Conservation (phyloP, 2,888 invertebrate genomes). For the Gnatocerus cornutus region DNA sequence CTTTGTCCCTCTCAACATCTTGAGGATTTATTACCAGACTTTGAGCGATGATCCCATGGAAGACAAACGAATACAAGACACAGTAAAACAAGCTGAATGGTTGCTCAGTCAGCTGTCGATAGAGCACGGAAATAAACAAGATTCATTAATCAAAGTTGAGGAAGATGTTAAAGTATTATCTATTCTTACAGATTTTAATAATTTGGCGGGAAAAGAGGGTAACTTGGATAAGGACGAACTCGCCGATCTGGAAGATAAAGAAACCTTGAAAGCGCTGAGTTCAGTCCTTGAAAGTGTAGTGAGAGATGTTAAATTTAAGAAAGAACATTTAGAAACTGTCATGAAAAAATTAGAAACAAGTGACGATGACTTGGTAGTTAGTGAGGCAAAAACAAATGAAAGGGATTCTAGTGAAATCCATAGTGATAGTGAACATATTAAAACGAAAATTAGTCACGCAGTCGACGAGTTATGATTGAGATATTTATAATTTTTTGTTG, state of each 20-base stretch:
- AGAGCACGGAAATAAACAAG: constrained; percentile 63
- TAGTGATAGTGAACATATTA: constrained; percentile 48
- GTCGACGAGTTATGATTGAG: constrained; percentile 59
- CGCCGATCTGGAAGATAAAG: constrained; percentile 40
- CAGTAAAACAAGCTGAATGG: constrained; percentile 67
- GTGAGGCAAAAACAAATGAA: constrained; percentile 50
- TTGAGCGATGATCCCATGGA: constrained; percentile 62
- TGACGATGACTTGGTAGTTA: constrained; percentile 55
- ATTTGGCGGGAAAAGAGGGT: constrained; percentile 45
- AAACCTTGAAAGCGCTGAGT: constrained; percentile 55
- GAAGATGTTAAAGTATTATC: constrained; percentile 51
- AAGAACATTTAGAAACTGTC: constrained; percentile 51
- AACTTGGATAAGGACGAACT: constrained; percentile 44
- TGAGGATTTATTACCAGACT: constrained; percentile 68
- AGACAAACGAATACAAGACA: constrained; percentile 61
- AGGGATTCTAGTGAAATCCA: constrained; percentile 45
- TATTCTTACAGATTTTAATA: constrained; percentile 57
- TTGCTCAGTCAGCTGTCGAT: constrained; percentile 65
- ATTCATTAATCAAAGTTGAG: constrained; percentile 60
- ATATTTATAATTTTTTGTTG: constrained; percentile 44
- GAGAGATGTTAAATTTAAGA: constrained; percentile 48
- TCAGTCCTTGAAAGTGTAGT: constrained; percentile 57
- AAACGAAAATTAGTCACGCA: constrained; percentile 54
- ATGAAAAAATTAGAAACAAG: constrained; percentile 50
- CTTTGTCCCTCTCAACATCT: constrained; percentile 66